phyloP scores from a whole-genome alignment of 2,888 invertebrate species.

The Torymus tubicola region DNA sequence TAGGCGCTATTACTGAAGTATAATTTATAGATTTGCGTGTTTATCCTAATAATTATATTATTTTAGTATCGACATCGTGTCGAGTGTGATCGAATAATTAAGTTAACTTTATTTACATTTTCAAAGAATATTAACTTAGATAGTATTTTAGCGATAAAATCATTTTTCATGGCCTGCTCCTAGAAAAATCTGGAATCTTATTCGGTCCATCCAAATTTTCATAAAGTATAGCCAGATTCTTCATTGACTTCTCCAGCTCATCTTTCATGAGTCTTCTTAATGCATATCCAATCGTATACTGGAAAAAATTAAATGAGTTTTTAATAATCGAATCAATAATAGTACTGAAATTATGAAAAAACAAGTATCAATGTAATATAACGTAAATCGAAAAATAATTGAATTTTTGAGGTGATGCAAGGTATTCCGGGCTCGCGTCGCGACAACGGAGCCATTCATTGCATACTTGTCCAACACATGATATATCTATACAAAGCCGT shows the following conservation, averaged over 20 bases:
- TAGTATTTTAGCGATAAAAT: too few relatives aligned
- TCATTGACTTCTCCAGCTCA: constrained; percentile 60
- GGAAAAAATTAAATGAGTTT: constrained; percentile 54
- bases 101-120: too few relatives aligned
- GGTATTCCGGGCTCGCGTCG: too few relatives aligned
- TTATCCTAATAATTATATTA: too few relatives aligned
- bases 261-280: constrained; percentile 57
- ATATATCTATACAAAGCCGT: not conserved
- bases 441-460: constrained; percentile 33
- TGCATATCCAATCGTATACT: constrained; percentile 64
- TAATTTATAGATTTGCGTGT: too few relatives aligned
- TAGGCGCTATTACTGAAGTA: too few relatives aligned
- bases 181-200: constrained; percentile 47
- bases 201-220: constrained; percentile 48
- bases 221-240: constrained; percentile 59
- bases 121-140: too few relatives aligned
- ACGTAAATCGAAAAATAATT: not conserved
- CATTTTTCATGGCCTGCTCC: not conserved
- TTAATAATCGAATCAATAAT: not conserved
- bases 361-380: not conserved
- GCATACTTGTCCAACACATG: constrained; percentile 4
- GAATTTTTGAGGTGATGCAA: not conserved
- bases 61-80: too few relatives aligned
- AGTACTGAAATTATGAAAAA: not conserved
- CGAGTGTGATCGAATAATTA: too few relatives aligned